Evolutionary conservation across 1,140 invertebrate genomes (phyloP).

Genomic region (Bathynomus jamesi): DNA sequence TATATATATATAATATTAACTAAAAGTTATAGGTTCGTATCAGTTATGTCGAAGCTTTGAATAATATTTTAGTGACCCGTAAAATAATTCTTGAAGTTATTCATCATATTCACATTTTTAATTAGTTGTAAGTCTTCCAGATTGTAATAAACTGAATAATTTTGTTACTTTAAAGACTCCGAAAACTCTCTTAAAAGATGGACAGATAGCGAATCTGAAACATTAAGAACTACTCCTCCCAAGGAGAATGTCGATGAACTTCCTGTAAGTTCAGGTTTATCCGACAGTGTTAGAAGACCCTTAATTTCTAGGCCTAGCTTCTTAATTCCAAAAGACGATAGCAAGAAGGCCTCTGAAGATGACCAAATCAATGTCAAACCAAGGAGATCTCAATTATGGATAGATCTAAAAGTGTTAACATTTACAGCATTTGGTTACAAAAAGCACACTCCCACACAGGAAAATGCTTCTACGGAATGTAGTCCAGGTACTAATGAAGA

Average conservation of each 20-base stretch:
- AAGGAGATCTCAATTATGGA: background rate
- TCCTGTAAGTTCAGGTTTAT: background rate
- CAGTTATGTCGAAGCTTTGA: no score
- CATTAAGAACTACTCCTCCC: background rate
- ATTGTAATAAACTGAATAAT: no score
- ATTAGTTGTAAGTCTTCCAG: no score
- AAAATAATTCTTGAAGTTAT: no score
- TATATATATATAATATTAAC: constrained; percentile 2
- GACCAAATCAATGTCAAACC: background rate
- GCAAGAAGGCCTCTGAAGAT: background rate
- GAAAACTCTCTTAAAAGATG: background rate
- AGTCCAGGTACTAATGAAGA: background rate
- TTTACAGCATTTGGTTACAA: background rate
- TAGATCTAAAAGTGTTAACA: background rate
- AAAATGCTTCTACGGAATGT: background rate
- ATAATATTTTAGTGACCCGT: no score
- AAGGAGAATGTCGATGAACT: background rate
- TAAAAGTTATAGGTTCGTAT: no score
- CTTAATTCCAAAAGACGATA: background rate
- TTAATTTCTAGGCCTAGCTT: background rate
- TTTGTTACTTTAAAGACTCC: background rate
- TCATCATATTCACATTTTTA: no score
- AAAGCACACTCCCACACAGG: background rate
- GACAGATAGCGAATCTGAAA: background rate
- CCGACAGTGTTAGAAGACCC: background rate